These are phyloP conservation scores for Linepithema humile DNA, from an alignment of 1,140 invertebrate species.

Conservation along the genomic window DNA sequence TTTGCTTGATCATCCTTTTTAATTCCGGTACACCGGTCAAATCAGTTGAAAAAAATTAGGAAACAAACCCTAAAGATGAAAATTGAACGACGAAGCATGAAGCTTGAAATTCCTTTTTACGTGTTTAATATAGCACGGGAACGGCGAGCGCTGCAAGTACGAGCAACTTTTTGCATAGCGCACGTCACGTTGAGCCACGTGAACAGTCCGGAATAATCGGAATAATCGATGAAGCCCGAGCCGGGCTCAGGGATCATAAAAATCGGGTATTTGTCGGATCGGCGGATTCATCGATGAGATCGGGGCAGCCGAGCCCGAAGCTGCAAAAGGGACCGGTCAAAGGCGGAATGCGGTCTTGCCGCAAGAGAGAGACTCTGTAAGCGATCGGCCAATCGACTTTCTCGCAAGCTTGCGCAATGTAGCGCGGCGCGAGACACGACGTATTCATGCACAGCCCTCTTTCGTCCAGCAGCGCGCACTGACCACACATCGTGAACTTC, in stretches of 20 bases:
- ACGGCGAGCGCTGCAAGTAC: background rate
- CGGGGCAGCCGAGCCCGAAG: slow-evolving; percentile 52
- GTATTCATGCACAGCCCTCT: slow-evolving; percentile 9
- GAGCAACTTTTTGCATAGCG: background rate
- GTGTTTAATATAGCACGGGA: background rate
- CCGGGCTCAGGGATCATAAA: slow-evolving; percentile 59
- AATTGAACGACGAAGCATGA: too few species aligned
- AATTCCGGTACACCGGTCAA: too few species aligned
- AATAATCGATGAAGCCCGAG: slow-evolving; percentile 61
- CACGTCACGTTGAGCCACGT: background rate
- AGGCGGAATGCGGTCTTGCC: slow-evolving; percentile 76
- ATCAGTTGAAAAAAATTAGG: too few species aligned
- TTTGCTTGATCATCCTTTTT: background rate
- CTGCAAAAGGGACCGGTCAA: slow-evolving; percentile 70
- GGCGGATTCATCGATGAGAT: slow-evolving; percentile 71
- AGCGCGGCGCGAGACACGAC: slow-evolving; percentile 47
- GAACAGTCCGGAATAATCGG: slow-evolving; percentile 11
- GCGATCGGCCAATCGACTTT: slow-evolving; percentile 68
- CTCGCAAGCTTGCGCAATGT: slow-evolving; percentile 63
- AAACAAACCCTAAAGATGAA: too few species aligned
- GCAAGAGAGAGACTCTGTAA: slow-evolving; percentile 76
- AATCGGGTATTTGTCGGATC: slow-evolving; percentile 68
- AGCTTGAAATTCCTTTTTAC: too few species aligned
- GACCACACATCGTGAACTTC: slow-evolving; percentile 80
- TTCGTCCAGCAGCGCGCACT: slow-evolving; percentile 25